Evolutionary conservation across 2,797 vertebrate species (phyloP).

Genomic region (Pelobates cultripes): DNA sequence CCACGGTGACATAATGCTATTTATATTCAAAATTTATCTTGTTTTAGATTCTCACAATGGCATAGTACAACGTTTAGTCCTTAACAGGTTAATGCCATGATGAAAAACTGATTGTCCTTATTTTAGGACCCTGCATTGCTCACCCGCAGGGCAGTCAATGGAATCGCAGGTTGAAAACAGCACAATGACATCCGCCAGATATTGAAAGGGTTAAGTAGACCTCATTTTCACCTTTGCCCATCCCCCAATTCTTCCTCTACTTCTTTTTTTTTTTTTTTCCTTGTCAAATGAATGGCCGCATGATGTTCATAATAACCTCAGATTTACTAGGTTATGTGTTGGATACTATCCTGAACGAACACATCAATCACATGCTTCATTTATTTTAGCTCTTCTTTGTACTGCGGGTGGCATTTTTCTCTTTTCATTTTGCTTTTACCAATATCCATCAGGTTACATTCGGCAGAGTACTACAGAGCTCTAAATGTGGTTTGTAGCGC

Average conservation of each 20-base stretch:
- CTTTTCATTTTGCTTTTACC: slow-evolving; percentile 48
- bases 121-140: background rate
- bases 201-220: slow-evolving; percentile 43
- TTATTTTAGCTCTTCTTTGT: slow-evolving; percentile 54
- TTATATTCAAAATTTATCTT: no score
- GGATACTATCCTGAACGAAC: slow-evolving; percentile 48
- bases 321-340: slow-evolving; percentile 56
- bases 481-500: slow-evolving; percentile 41
- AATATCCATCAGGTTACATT: slow-evolving; percentile 40
- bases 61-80: no score
- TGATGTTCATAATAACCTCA: slow-evolving; percentile 54
- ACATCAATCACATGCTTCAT: slow-evolving; percentile 57
- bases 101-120: no score
- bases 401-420: slow-evolving; percentile 49
- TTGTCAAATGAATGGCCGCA: slow-evolving; percentile 47
- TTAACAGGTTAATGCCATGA: no score
- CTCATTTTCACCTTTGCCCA: slow-evolving; percentile 53
- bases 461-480: slow-evolving; percentile 2
- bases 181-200: slow-evolving; percentile 5
- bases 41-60: no score
- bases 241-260: slow-evolving; percentile 39
- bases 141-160: background rate
- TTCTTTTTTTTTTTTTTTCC: background rate
- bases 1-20: no score
- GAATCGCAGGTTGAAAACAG: slow-evolving; percentile 2